phyloP scores from a whole-genome alignment of 2,888 invertebrate species.

The Agriotes lineatus region DNA sequence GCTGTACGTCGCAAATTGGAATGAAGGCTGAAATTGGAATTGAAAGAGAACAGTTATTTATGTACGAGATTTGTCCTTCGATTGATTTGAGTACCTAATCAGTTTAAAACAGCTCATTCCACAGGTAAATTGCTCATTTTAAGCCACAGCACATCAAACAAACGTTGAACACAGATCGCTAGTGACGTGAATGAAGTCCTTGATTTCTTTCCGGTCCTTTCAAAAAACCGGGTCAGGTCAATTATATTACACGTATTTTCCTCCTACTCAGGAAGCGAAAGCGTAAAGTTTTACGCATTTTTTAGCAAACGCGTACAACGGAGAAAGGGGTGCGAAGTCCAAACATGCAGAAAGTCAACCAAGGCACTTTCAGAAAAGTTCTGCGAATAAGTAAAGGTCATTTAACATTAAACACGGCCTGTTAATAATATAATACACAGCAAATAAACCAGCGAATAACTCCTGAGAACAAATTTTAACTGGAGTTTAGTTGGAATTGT shows the following conservation, averaged over 20 bases:
- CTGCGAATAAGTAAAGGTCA: background rate
- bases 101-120: constrained; percentile 27
- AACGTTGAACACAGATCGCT: constrained; percentile 34
- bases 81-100: constrained; percentile 22
- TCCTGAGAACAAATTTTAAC: too few relatives aligned
- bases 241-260: background rate
- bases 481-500: too few relatives aligned
- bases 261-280: constrained; percentile 10
- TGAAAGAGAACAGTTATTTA: constrained; percentile 28
- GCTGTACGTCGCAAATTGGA: background rate
- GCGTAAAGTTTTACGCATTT: constrained; percentile 15
- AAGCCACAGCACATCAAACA: constrained; percentile 26
- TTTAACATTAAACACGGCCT: too few relatives aligned
- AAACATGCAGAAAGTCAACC: background rate
- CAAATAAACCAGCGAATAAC: too few relatives aligned
- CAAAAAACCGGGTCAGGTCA: constrained; percentile 7
- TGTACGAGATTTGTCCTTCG: constrained; percentile 21
- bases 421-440: too few relatives aligned
- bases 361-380: background rate
- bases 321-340: background rate
- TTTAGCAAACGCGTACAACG: background rate
- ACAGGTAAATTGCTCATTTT: constrained; percentile 34
- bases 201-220: constrained; percentile 37
- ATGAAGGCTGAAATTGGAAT: too few relatives aligned
- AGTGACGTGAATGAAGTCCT: constrained; percentile 29